Conservation (phyloP, 30 jellyfish, hydroid and myxozoan genomes). For the Haliclystus octoradiatus region DNA sequence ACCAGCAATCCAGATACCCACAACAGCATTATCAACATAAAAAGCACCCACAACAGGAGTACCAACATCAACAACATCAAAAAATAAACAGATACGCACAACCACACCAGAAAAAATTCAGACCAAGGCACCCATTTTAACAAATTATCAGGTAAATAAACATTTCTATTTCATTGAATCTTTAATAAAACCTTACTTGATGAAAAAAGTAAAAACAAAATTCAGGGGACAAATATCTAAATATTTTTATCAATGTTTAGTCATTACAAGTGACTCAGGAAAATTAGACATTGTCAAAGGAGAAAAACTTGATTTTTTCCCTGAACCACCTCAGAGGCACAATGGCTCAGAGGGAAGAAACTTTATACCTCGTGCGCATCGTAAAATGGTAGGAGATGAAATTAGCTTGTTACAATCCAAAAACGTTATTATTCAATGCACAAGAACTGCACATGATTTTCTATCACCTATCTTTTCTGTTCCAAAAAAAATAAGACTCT, state of each 20-base stretch:
- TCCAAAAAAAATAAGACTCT: background rate
- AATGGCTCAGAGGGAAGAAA: constrained; percentile 7
- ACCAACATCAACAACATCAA: constrained; percentile 21
- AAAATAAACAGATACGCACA: constrained; percentile 1
- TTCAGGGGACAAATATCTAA: constrained; percentile 21
- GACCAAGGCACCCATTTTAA: too few relatives aligned
- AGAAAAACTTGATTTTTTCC: constrained; percentile 11
- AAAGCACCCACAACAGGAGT: constrained; percentile 4
- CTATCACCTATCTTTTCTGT: constrained; percentile 3
- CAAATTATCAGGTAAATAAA: too few relatives aligned
- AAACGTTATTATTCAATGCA: too few relatives aligned
- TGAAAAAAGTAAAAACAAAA: constrained; percentile 11
- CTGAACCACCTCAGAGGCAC: constrained; percentile 6
- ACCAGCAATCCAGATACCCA: too few relatives aligned
- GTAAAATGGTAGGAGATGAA: constrained; percentile 9
- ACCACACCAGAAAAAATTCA: too few relatives aligned
- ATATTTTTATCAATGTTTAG: constrained; percentile 6
- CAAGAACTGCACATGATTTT: constrained; percentile 3
- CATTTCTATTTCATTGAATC: background rate
- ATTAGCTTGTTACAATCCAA: background rate
- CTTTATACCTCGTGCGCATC: constrained; percentile 12
- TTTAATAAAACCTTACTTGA: constrained; percentile 9
- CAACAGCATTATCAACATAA: too few relatives aligned
- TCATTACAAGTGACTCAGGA: constrained; percentile 13
- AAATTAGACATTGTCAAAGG: constrained; percentile 6